A percentile compares a stretch with the other conserved stretches of the same genome.
These are phyloP conservation scores for Crotalus viridis DNA, from an alignment of 2,113 vertebrate species.

Conservation along the genomic window DNA sequence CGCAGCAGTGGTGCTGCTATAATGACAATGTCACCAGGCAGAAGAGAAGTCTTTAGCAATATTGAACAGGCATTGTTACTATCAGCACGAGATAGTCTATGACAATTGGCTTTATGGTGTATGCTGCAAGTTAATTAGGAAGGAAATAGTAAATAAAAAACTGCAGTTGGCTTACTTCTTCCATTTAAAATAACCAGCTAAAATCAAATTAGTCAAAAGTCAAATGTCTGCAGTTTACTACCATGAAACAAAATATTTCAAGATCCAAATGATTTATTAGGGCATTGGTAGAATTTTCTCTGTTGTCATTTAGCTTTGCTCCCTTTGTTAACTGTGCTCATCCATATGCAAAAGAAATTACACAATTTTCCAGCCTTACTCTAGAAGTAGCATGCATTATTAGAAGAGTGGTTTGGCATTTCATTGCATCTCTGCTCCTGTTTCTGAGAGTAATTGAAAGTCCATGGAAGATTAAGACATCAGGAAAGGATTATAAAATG, in stretches of 20 bases:
- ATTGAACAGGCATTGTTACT: background rate
- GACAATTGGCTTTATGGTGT: background rate
- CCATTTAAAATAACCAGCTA: background rate
- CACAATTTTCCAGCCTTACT: background rate
- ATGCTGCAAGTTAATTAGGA: background rate
- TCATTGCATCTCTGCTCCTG: background rate
- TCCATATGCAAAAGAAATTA: background rate
- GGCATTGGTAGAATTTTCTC: background rate
- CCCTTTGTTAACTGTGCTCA: background rate
- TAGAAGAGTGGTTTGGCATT: background rate
- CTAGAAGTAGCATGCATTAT: background rate
- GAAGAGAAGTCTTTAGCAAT: background rate
- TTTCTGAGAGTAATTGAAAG: background rate
- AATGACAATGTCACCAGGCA: background rate
- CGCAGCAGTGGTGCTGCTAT: background rate
- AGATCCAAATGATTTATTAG: slow-evolving; percentile 7
- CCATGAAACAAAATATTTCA: background rate
- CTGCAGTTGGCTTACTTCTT: background rate
- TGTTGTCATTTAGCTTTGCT: background rate
- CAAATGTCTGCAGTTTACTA: slow-evolving; percentile 7
- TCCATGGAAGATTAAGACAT: background rate
- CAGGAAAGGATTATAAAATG: background rate
- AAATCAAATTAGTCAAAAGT: background rate
- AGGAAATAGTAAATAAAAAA: background rate
- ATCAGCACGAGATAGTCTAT: background rate